Evolutionary conservation across 2,113 vertebrate genomes (phyloP).

Genomic region (Chinchilla lanigera): DNA sequence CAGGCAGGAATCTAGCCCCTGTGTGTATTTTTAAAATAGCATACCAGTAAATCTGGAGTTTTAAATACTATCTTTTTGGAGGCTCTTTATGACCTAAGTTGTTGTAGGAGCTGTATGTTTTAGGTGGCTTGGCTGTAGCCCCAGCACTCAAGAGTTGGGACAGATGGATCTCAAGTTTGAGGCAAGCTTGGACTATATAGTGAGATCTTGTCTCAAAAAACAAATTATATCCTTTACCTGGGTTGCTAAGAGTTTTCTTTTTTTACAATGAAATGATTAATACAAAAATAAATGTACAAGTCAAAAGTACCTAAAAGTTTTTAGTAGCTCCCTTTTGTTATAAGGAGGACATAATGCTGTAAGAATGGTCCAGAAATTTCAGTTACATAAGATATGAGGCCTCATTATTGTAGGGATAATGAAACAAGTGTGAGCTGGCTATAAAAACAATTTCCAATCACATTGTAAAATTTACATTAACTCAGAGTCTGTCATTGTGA

Average conservation of each 20-base stretch:
- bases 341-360: neutral
- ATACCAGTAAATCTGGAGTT: neutral
- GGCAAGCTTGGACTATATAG: neutral
- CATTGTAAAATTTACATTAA: neutral
- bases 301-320: neutral
- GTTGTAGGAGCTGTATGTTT: slow-evolving; percentile 15
- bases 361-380: neutral
- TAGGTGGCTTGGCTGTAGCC: neutral
- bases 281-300: neutral
- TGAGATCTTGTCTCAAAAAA: neutral
- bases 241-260: neutral
- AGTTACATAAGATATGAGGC: neutral
- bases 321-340: neutral
- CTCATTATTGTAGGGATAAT: neutral
- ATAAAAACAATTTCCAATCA: slow-evolving; percentile 39
- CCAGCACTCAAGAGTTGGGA: neutral
- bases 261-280: neutral
- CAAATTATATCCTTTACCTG: neutral
- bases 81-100: neutral
- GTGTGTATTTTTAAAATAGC: neutral
- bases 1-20: too few species aligned
- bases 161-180: neutral
- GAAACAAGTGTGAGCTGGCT: neutral
- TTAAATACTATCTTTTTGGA: neutral
- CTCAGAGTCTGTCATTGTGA: neutral